Evolutionary conservation across 2,888 invertebrate genomes (phyloP).

Genomic region (Idaea biselata): DNA sequence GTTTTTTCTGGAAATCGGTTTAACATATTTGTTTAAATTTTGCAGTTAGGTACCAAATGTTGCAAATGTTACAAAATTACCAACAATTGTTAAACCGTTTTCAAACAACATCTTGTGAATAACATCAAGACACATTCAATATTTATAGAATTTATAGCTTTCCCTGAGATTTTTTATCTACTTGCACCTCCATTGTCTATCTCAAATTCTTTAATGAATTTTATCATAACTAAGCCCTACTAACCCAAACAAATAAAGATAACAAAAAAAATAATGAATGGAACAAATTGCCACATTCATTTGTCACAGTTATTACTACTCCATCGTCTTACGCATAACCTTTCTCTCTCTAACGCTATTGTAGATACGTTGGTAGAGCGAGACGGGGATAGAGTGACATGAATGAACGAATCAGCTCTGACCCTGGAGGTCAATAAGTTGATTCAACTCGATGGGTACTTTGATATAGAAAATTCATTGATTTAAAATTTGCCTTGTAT

Average conservation of each 20-base stretch:
- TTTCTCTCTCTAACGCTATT: background rate
- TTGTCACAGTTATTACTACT: background rate
- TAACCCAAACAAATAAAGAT: background rate
- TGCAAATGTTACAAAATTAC: no score
- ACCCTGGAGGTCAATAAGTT: slow-evolving; percentile 68
- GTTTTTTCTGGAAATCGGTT: no score
- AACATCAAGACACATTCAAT: no score
- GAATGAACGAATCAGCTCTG: slow-evolving; percentile 63
- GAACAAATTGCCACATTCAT: background rate
- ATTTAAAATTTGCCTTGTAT: no score
- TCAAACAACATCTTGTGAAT: no score
- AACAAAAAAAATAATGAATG: background rate
- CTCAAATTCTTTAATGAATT: background rate
- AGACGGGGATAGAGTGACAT: slow-evolving; percentile 41
- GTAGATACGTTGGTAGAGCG: slow-evolving; percentile 7
- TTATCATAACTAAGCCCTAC: background rate
- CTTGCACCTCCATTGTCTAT: background rate
- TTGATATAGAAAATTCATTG: background rate
- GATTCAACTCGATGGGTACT: slow-evolving; percentile 48
- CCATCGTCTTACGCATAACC: background rate
- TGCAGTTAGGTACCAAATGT: no score
- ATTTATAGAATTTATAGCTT: no score
- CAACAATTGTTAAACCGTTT: no score
- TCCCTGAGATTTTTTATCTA: no score
- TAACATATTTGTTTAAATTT: no score